A percentile compares a stretch with the other conserved stretches of the same genome.
Conservation (phyloP, 2,113 vertebrate species). For the Eulemur rufifrons region DNA sequence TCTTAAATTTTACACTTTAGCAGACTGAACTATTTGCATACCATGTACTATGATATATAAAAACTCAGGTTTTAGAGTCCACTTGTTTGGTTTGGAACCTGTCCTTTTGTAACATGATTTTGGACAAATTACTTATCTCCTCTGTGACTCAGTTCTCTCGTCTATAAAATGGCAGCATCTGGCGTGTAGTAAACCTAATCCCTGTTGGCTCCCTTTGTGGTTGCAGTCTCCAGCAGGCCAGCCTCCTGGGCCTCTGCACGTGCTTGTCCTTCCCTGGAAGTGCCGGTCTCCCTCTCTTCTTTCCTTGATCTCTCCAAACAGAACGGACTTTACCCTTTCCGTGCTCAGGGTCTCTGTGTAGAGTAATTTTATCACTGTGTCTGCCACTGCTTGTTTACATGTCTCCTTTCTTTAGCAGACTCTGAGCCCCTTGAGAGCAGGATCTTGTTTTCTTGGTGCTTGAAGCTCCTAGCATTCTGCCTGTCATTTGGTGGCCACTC, state of each 20-base stretch:
- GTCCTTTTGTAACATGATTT: not conserved
- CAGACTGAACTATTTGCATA: not conserved
- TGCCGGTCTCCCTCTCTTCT: not conserved
- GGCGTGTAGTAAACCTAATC: not conserved
- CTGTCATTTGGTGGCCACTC: not conserved
- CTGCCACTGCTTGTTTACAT: not conserved
- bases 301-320: not conserved
- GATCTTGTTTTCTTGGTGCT: not conserved
- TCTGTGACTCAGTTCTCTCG: not conserved
- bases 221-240: not conserved
- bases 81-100: not conserved
- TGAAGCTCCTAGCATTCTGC: not conserved
- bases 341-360: not conserved
- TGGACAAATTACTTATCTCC: not conserved
- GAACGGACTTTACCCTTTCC: not conserved
- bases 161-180: not conserved
- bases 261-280: not conserved
- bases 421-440: not conserved
- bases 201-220: not conserved
- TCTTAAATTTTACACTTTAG: not conserved
- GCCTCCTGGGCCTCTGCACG: not conserved
- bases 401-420: not conserved
- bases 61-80: not conserved
- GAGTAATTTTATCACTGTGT: not conserved
- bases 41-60: not conserved